A percentile compares a stretch with the other conserved stretches of the same genome.
These are phyloP conservation scores for Ricordea florida DNA, from an alignment of 92 coral and sea anemone genomes.

Conservation along the genomic window DNA sequence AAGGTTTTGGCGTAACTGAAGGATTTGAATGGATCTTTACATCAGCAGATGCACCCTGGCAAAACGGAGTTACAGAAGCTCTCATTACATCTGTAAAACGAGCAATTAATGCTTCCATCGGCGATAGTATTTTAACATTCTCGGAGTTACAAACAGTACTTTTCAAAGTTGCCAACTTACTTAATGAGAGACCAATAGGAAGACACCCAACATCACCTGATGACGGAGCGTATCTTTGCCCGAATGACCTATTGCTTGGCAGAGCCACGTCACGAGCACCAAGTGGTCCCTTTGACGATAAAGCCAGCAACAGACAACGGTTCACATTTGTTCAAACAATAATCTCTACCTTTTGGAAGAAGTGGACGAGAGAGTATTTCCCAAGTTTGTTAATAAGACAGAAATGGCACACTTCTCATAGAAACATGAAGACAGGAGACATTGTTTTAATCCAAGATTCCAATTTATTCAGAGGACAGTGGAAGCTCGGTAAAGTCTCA, in stretches of 20 bases:
- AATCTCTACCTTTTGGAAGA: constrained; percentile 53
- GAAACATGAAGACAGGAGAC: constrained; percentile 56
- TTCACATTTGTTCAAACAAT: constrained; percentile 51
- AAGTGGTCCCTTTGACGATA: constrained; percentile 51
- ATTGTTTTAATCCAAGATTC: constrained; percentile 70
- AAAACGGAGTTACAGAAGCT: constrained; percentile 48
- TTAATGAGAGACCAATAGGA: constrained; percentile 64
- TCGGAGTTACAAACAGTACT: constrained; percentile 47
- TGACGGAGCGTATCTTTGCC: constrained; percentile 65
- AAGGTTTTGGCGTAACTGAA: neutral
- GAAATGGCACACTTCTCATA: constrained; percentile 63
- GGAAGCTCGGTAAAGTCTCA: constrained; percentile 70
- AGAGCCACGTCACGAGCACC: constrained; percentile 45
- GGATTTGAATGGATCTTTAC: constrained; percentile 37
- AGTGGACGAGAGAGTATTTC: constrained; percentile 55
- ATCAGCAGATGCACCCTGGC: constrained; percentile 58
- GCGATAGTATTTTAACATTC: constrained; percentile 20
- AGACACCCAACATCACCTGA: constrained; percentile 70
- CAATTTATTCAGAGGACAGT: constrained; percentile 66
- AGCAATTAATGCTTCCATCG: constrained; percentile 34
- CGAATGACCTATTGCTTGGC: constrained; percentile 57
- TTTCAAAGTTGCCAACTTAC: constrained; percentile 46
- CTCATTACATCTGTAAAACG: constrained; percentile 36
- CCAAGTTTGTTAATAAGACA: constrained; percentile 43
- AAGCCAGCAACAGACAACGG: constrained; percentile 32